phyloP scores from a whole-genome alignment of 1,140 invertebrate genomes.

The Drosophila azteca region DNA sequence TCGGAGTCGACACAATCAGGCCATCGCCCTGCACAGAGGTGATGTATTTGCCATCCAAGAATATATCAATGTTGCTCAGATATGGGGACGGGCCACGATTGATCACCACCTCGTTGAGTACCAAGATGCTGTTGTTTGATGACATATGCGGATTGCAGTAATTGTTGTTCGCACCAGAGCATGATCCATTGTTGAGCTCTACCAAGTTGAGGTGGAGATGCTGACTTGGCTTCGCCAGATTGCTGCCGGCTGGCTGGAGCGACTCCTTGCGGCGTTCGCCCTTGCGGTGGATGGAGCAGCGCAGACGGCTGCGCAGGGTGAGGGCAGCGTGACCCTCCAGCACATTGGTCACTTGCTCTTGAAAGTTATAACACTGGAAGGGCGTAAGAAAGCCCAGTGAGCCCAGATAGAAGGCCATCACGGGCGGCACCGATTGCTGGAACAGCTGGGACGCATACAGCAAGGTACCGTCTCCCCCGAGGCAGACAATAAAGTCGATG shows the following conservation, averaged over 20 bases:
- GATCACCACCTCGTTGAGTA: conserved; percentile 98
- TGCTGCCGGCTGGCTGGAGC: conserved; percentile 36
- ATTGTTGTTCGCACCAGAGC: conserved; percentile 22
- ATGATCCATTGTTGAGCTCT: conserved; percentile 34
- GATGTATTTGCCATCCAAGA: conserved; percentile 96
- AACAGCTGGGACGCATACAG: conserved; percentile 97
- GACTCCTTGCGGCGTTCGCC: conserved; percentile 76
- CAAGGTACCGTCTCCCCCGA: conserved; percentile 98
- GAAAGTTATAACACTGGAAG: conserved; percentile 97
- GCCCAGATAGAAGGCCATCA: conserved; percentile 98
- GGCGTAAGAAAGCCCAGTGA: conserved; percentile 97
- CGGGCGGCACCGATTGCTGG: conserved; percentile 97
- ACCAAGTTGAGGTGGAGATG: conserved; percentile 39
- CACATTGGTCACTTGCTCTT: conserved; percentile 96
- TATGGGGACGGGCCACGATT: conserved; percentile 97
- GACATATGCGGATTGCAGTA: conserved; percentile 29
- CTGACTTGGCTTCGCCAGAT: conserved; percentile 37
- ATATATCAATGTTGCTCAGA: conserved; percentile 97
- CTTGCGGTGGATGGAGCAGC: conserved; percentile 93
- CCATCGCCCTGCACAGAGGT: conserved; percentile 98
- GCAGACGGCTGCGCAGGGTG: conserved; percentile 93
- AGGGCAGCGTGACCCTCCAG: conserved; percentile 95
- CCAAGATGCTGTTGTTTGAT: conserved; percentile 83
- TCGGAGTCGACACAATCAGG: conserved; percentile 96
- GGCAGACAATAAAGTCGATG: conserved; percentile 97